Conservation (phyloP, 37 sponge, comb jelly and placozoan species). For the Chondrosia reniformis region DNA sequence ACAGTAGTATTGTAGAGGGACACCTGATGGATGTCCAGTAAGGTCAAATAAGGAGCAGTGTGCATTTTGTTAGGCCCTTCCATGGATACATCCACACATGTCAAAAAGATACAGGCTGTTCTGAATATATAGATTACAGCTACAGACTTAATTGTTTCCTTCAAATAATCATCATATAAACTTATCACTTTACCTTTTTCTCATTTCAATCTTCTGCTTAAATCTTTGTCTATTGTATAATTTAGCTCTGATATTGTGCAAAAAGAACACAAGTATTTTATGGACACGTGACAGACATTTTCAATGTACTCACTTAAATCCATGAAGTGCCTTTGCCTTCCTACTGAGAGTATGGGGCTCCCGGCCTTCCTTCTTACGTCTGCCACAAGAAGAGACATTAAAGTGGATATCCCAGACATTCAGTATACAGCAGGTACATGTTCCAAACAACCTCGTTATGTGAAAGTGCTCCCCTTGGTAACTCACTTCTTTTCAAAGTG, state of each 20-base stretch:
- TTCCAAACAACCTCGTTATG: neutral
- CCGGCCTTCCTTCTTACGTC: conserved; percentile 89
- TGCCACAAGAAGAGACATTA: conserved; percentile 8
- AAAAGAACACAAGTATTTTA: neutral
- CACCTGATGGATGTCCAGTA: no score
- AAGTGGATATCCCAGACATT: neutral
- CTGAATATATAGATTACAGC: no score
- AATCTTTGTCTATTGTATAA: conserved; percentile 92
- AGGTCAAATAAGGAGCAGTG: no score
- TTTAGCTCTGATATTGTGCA: conserved; percentile 73
- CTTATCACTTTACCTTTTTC: conserved; percentile 65
- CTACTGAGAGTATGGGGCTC: conserved; percentile 72
- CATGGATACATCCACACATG: no score
- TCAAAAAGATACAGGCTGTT: no score
- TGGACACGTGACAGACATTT: no score
- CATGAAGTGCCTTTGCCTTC: conserved; percentile 87
- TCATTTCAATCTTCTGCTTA: conserved; percentile 93
- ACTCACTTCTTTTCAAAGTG: conserved; percentile 88
- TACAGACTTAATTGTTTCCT: neutral
- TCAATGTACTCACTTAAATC: conserved; percentile 81
- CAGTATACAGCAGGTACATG: neutral
- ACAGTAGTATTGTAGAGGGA: no score
- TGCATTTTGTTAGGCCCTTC: no score
- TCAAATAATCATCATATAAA: neutral
- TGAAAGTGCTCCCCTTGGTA: neutral